Evolutionary conservation across 2,113 vertebrate species (phyloP).

Genomic region (Dendropsophus ebraccatus): DNA sequence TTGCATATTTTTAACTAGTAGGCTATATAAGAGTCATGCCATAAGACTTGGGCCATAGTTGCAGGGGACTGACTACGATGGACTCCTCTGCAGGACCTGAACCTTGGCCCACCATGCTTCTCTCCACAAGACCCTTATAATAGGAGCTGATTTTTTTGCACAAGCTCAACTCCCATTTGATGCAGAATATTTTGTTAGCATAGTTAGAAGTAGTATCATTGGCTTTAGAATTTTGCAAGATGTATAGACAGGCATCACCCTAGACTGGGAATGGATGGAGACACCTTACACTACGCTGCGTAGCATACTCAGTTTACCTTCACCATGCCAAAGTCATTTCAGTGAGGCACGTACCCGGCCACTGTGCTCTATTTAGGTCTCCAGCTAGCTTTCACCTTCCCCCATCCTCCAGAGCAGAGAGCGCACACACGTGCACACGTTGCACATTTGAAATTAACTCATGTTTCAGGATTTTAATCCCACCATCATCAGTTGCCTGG

Average conservation of each 20-base stretch:
- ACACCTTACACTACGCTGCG: slow-evolving; percentile 25
- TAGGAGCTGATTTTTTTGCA: background rate
- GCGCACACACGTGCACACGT: slow-evolving; percentile 54
- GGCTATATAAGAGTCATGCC: too few relatives aligned
- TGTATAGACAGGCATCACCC: slow-evolving; percentile 23
- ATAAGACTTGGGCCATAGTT: too few relatives aligned
- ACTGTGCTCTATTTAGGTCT: slow-evolving; percentile 40
- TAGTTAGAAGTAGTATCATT: slow-evolving; percentile 5
- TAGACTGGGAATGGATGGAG: background rate
- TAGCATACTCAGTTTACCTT: slow-evolving; percentile 40
- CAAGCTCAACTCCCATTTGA: background rate
- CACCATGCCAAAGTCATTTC: slow-evolving; percentile 45
- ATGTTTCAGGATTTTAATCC: slow-evolving; percentile 59
- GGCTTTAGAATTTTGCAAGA: slow-evolving; percentile 8
- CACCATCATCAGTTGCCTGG: slow-evolving; percentile 59
- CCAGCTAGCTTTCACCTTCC: slow-evolving; percentile 37
- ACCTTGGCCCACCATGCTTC: background rate
- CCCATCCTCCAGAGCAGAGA: slow-evolving; percentile 8
- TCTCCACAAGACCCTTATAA: background rate
- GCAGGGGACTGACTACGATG: too few relatives aligned
- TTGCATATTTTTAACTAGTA: too few relatives aligned
- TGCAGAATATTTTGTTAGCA: background rate
- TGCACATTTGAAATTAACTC: slow-evolving; percentile 60
- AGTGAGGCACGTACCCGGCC: slow-evolving; percentile 37
- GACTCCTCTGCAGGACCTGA: background rate